Evolutionary conservation across 2,888 invertebrate species (phyloP), one percentile per base, ranked within the genome.

Genomic region (Nomada fabriciana): DNA sequence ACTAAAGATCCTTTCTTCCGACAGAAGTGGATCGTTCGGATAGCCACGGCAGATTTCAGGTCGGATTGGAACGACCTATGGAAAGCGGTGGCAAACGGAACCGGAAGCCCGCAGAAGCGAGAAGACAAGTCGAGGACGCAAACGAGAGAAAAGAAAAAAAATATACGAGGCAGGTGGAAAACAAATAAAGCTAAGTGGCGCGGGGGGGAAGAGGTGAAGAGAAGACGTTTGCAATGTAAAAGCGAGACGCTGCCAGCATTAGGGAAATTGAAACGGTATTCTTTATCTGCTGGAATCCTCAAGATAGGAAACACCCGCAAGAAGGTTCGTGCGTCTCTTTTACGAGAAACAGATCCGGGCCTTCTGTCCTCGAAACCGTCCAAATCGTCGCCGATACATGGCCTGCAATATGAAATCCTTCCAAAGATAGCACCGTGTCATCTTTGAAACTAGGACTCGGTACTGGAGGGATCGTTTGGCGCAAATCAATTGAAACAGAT

Each of bases 201-300:
- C 71, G 55, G 73, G 50, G 42, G 25, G 15, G 2, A 43, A 43
- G 36, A n/a, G 53, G n/a, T 2, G 55, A 57, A 23, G 81, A 75
- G 60, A 61, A 59, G 64, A 81, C 80, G 83, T 71, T 78, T 73
- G 88, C 86, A 88, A 89, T 88, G 91, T 84, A 83, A 90, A 90
- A 91, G 90, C 86, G 89, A 89, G 88, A 86, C 87, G 88, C 83
- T 85, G 82, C 84, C 87, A 89, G 91, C 92, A 92, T 92, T 92
- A 92, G 92, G 92, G 91, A 92, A 92, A 92, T 92, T 92, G 92
- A 92, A 92, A 92, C 91, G 91, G 89, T 91, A 92, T 91, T 92
- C 92, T 90, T 91, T 91, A 91, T 91, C 91, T 85, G 83, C 57
- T 69, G 43, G 69, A 80, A 80, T 77, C 55, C 57, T 36, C 15